Base-by-base conservation (phyloP, 53 echinoderm and acorn worm genomes). In the Apostichopus leukothele region DNA sequence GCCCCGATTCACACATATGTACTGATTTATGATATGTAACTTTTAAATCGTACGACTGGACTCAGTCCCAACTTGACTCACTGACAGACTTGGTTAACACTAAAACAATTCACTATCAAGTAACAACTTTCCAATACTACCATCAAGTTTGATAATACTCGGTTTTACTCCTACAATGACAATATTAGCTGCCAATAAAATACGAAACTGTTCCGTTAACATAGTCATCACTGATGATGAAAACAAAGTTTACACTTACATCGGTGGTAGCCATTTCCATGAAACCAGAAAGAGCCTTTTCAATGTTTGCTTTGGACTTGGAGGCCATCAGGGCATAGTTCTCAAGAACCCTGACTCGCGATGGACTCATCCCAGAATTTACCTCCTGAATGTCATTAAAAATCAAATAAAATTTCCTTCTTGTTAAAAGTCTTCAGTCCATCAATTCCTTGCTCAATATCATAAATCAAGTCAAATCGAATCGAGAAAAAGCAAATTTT, bases 281-380 rank as follows among this genome's bases (percentile, higher is more conserved):
- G 83, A 96, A 96, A 52, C 93, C 89, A 9, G 95, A 90, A 51
- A 96, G 87, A 4, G 97, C 95, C 78, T 96, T 96, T 87, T 96
- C 95, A 26, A 95, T 96, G 88, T 96, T 96, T 39, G 93, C 66
- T 79, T 95, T 96, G 66, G 93, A 92, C 91, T 96, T 96, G 89
- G 95, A 91, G 83, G 97, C 95, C 90, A 96, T 96, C 52, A 95
- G 78, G 60, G 91, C 93, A 53, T 93, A 93, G 53, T 95, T 96
- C 84, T 95, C 92, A 63, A 95, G 91, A 25, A 92, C 91, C 27
- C 90, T 88, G 63, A 93, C 92, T 51, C 88, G 60, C 9, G 93
- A 93, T 23, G 90, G 92, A 0, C 92, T 92, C 16, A 88, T 90
- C 54, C 83, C 81, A 10, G 97, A 92, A 75, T 92, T 95, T 88